These are phyloP conservation scores for Sinodicranocentrus sp. DNA, from an alignment of 2,888 invertebrate genomes.

Conservation along the genomic window DNA sequence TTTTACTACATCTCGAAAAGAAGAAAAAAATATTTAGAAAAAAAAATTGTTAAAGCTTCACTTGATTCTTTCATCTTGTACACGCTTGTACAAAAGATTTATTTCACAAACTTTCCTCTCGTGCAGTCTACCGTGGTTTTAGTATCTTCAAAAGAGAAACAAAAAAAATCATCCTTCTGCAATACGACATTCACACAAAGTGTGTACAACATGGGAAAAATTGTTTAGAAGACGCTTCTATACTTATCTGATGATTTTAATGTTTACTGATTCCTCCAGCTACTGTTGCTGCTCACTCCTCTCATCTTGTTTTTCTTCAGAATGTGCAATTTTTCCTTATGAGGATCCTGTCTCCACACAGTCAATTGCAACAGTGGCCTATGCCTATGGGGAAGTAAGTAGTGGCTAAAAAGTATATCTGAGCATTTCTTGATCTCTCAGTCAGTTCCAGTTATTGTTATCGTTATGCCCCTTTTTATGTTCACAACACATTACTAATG, in stretches of 20 bases:
- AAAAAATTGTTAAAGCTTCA: not conserved
- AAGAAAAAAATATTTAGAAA: not conserved
- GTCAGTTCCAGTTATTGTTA: constrained; percentile 68
- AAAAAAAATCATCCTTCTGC: constrained; percentile 26
- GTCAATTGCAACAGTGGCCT: constrained; percentile 14
- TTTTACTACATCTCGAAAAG: constrained; percentile 2
- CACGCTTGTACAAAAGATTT: constrained; percentile 19
- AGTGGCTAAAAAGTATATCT: constrained; percentile 37
- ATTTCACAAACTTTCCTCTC: constrained; percentile 26
- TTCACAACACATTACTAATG: constrained; percentile 67
- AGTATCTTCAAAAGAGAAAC: not conserved
- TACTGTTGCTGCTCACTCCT: constrained; percentile 14
- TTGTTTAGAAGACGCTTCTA: constrained; percentile 17
- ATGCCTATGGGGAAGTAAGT: constrained; percentile 19
- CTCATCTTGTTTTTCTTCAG: constrained; percentile 26
- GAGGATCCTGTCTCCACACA: not conserved
- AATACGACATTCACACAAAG: no score
- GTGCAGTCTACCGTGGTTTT: not conserved
- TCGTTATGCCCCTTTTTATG: constrained; percentile 67
- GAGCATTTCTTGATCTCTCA: constrained; percentile 65
- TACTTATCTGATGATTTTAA: constrained; percentile 66
- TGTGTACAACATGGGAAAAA: constrained; percentile 16
- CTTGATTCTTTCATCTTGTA: constrained; percentile 20
- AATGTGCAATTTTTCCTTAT: constrained; percentile 14
- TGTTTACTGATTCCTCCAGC: constrained; percentile 58